phyloP scores from a whole-genome alignment of 2,888 invertebrate genomes.

The Luperina nickerlii region DNA sequence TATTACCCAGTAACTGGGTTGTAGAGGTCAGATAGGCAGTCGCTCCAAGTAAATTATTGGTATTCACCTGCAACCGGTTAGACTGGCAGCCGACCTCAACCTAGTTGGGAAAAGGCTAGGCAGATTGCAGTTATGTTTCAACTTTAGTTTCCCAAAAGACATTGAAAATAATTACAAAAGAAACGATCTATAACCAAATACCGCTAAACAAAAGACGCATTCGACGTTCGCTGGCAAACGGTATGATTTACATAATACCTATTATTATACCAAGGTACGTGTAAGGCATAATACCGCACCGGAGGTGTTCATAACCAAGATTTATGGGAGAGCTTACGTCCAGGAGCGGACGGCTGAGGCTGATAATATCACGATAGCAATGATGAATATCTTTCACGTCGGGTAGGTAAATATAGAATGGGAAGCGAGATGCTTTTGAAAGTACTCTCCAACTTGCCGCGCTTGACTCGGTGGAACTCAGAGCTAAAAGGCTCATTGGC shows the following conservation, averaged over 20 bases:
- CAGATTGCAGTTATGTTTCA: not conserved
- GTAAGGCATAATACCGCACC: not conserved
- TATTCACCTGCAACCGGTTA: too few relatives aligned
- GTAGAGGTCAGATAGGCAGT: too few relatives aligned
- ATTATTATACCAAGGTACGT: not conserved
- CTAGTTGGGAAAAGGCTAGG: too few relatives aligned
- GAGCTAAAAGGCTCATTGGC: too few relatives aligned
- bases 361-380: conserved; percentile 23
- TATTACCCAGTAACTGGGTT: too few relatives aligned
- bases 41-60: too few relatives aligned
- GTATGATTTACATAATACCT: conserved; percentile 19
- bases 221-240: not conserved
- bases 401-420: not conserved
- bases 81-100: too few relatives aligned
- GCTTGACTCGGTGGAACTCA: too few relatives aligned
- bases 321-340: conserved; percentile 49
- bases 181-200: not conserved
- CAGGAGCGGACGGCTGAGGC: conserved; percentile 25
- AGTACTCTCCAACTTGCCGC: too few relatives aligned
- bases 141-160: not conserved
- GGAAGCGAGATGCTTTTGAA: too few relatives aligned
- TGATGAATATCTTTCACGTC: conserved; percentile 36
- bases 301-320: conserved; percentile 39
- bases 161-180: not conserved
- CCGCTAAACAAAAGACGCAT: not conserved